Conservation (phyloP, 1,140 invertebrate genomes). For the Sycobia sp. region DNA sequence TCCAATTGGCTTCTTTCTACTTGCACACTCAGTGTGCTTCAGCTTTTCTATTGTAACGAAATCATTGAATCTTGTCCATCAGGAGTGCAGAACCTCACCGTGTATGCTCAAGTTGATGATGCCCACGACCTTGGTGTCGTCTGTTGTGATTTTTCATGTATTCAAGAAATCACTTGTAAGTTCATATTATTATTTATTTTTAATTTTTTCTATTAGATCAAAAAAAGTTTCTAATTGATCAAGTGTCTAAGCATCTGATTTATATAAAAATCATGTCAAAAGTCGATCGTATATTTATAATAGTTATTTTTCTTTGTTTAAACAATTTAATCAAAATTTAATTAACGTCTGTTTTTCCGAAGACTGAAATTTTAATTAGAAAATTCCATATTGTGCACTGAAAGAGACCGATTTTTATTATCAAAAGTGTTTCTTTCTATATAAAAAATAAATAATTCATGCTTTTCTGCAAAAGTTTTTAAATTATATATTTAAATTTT, state of each 20-base stretch:
- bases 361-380: too few relatives aligned
- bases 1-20: conserved; percentile 70
- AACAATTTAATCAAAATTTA: too few relatives aligned
- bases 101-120: conserved; percentile 63
- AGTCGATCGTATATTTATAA: too few relatives aligned
- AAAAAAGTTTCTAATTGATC: not conserved
- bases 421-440: too few relatives aligned
- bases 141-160: conserved; percentile 67
- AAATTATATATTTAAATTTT: too few relatives aligned
- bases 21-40: conserved; percentile 70
- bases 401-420: too few relatives aligned
- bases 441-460: too few relatives aligned
- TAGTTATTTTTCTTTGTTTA: too few relatives aligned
- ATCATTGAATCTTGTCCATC: conserved; percentile 56
- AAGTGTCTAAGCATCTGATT: not conserved
- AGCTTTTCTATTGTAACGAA: conserved; percentile 67
- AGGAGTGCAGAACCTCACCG: conserved; percentile 48
- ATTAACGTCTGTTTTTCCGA: too few relatives aligned
- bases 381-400: too few relatives aligned
- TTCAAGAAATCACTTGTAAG: conserved; percentile 48
- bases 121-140: conserved; percentile 79
- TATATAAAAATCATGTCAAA: too few relatives aligned
- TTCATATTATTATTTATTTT: conserved; percentile 6
- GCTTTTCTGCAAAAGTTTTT: too few relatives aligned
- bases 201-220: not conserved